phyloP scores from a whole-genome alignment of 1,140 invertebrate species.

The Meloidogyne hapla region DNA sequence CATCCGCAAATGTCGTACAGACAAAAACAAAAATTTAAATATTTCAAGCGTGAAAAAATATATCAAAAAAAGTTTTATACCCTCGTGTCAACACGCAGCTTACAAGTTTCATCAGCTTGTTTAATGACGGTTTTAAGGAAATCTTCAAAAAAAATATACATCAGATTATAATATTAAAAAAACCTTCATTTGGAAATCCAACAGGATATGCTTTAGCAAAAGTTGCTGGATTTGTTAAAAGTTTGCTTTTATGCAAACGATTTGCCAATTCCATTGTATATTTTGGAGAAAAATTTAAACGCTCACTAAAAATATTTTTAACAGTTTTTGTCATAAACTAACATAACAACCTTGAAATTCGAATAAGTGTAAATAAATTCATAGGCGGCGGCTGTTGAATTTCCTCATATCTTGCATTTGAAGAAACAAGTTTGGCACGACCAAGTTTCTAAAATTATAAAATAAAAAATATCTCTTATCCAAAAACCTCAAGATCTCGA shows the following conservation, averaged over 20 bases:
- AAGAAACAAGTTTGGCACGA: neutral
- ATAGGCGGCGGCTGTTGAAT: neutral
- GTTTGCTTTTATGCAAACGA: neutral
- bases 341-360: neutral
- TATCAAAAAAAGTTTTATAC: neutral
- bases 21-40: no score
- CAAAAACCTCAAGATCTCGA: conserved; percentile 18
- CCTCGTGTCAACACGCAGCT: neutral
- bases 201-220: neutral
- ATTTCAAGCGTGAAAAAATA: no score
- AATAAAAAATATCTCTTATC: neutral
- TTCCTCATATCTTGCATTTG: neutral
- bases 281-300: conserved; percentile 2
- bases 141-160: neutral
- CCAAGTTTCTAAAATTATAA: neutral
- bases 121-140: neutral
- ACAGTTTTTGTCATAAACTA: neutral
- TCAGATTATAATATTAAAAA: neutral
- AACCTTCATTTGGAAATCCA: neutral
- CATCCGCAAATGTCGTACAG: no score
- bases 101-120: neutral
- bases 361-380: conserved; percentile 6
- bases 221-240: neutral
- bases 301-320: neutral
- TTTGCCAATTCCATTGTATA: conserved; percentile 1